Evolutionary conservation across 2,113 vertebrate species (phyloP), one percentile per base, ranked within the genome.

Genomic region (Cricetomys ansorgei): DNA sequence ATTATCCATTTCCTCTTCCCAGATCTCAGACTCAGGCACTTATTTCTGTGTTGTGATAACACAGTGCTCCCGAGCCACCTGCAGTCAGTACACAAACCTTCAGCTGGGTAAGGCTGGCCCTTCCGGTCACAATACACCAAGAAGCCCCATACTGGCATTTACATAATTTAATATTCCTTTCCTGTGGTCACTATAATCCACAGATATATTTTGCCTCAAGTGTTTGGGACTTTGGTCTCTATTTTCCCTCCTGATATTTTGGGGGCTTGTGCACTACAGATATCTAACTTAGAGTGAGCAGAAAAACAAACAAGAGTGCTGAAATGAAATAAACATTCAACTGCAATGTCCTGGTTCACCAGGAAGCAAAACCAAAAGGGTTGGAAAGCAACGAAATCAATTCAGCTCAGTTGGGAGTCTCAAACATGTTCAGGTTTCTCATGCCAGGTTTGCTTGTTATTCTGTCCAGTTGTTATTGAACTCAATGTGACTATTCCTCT

Each of bases 11-110:
- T 94, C 89, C 55, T 96, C 72, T 4, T 48, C 12, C 1, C 76
- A 91, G 97, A 88, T 27, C 72, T 45, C 91, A 85, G 94, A 97
- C 86, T 96, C 94, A 1, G 96, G 76, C 19, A 77, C 40, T 48
- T 93, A 96, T 21, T 84, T 96, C 73, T 97, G 95, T 43, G 93
- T 69, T 2, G 83, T 12, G 27, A 2, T 37, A 1, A 1, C 97
- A 95, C 95, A 72, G 62, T 23, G 55, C 87, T 91, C 17, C 67
- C 48, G 67, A 50, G n/a, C 19, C 93, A 90, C 67, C 94, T 88
- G 93, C 92, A 88, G 92, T 37, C 83, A 25, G 7, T n/a, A 11
- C 43, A 79, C 15, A 83, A 96, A 97, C 76, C 76, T 15, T 67
- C 62, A 45, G 31, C 31, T 23, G 29, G 27, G 27, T 64, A 9